These are phyloP conservation scores for Chitala chitala DNA, from an alignment of 2,113 vertebrate species.

Conservation along the genomic window DNA sequence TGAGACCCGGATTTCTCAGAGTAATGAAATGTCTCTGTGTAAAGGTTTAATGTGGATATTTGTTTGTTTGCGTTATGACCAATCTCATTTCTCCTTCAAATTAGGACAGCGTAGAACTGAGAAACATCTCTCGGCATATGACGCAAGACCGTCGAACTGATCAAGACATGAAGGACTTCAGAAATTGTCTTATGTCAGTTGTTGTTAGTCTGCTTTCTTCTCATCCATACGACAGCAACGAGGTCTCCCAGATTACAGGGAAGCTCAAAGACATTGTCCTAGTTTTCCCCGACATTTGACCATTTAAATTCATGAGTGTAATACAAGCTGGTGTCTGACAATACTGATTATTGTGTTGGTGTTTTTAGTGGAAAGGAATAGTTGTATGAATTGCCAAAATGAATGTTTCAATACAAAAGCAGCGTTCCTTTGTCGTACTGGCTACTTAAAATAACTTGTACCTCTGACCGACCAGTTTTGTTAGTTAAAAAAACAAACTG, in stretches of 20 bases:
- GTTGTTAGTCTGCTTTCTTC: not conserved
- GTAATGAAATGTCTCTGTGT: no score
- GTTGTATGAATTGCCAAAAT: no score
- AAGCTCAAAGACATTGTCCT: not conserved
- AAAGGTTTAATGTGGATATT: not conserved
- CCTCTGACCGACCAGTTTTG: no score
- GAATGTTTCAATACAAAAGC: no score
- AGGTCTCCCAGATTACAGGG: not conserved
- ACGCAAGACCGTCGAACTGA: not conserved
- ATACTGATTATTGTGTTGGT: no score
- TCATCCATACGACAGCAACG: not conserved
- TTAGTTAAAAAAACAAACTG: no score
- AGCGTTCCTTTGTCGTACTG: no score
- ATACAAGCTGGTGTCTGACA: no score
- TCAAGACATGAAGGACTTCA: not conserved
- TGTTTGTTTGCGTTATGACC: not conserved
- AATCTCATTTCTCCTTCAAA: not conserved
- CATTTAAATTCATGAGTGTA: no score
- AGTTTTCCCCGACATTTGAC: constrained; percentile 2
- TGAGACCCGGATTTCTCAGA: not conserved
- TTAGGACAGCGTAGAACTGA: constrained; percentile 4
- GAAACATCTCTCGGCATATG: not conserved
- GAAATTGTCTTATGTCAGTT: constrained; percentile 5
- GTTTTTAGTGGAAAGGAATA: no score
- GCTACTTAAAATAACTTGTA: no score